Percentiles rank a stretch among this genome's conserved stretches.
Conservation (phyloP, 92 coral and sea anemone genomes). For the Anthopleura xanthogrammica region DNA sequence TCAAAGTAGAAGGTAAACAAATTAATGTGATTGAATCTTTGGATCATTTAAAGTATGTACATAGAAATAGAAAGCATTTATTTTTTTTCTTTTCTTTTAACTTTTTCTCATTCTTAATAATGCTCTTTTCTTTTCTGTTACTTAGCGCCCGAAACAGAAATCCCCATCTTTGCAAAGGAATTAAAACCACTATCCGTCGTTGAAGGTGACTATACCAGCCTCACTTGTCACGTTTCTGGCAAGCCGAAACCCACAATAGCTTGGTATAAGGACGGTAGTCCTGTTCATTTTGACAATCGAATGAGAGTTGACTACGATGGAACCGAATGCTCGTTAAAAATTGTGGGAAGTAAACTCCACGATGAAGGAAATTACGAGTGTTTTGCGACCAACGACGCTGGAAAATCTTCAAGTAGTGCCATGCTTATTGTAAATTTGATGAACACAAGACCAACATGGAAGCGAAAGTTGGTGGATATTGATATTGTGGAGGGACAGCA, state of each 20-base stretch:
- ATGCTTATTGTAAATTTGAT: constrained; percentile 63
- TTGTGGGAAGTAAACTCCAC: constrained; percentile 53
- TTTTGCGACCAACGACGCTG: constrained; percentile 77
- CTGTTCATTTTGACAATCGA: constrained; percentile 56
- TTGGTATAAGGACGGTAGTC: constrained; percentile 77
- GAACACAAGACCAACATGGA: constrained; percentile 65
- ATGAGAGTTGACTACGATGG: constrained; percentile 72
- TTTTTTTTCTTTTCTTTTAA: constrained; percentile 1
- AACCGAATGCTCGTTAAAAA: constrained; percentile 47
- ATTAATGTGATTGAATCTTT: too few species aligned
- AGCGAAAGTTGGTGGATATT: constrained; percentile 58
- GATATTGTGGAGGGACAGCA: constrained; percentile 71
- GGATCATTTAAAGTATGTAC: too few species aligned
- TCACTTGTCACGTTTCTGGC: constrained; percentile 63
- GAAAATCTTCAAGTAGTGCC: constrained; percentile 73
- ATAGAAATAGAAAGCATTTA: too few species aligned
- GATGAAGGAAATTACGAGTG: constrained; percentile 89
- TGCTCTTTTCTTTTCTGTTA: constrained; percentile 5
- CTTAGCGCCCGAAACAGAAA: constrained; percentile 39
- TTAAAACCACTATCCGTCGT: constrained; percentile 62
- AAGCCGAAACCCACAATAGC: constrained; percentile 68
- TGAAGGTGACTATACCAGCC: constrained; percentile 70
- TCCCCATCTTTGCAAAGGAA: constrained; percentile 64
- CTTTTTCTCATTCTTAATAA: too few species aligned
- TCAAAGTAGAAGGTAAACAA: constrained; percentile 69